A percentile compares a stretch with the other conserved stretches of the same genome.
phyloP scores from a whole-genome alignment of 1,140 invertebrate genomes.

The Meloidogyne chitwoodi region DNA sequence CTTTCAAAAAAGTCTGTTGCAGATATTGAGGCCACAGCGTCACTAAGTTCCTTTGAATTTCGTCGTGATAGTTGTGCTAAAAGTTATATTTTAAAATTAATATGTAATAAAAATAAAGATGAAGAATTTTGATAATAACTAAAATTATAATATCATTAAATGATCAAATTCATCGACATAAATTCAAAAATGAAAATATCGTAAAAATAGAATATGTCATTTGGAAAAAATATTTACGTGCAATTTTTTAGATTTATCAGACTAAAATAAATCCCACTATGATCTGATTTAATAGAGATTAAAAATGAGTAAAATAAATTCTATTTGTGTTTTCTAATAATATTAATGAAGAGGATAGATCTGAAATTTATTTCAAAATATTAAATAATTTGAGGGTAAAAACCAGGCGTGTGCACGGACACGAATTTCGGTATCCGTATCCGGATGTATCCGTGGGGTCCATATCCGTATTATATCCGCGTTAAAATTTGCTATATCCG shows the following conservation, averaged over 20 bases:
- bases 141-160: not conserved
- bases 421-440: no score
- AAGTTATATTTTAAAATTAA: not conserved
- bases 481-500: no score
- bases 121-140: not conserved
- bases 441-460: no score
- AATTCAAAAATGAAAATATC: not conserved
- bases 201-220: not conserved
- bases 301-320: not conserved
- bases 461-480: no score
- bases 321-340: not conserved
- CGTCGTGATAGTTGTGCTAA: not conserved
- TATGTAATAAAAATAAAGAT: not conserved
- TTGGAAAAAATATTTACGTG: no score
- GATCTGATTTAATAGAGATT: not conserved
- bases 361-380: not conserved
- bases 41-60: not conserved
- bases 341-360: not conserved
- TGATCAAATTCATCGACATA: not conserved
- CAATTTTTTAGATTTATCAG: not conserved
- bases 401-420: no score
- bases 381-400: not conserved
- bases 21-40: conserved; percentile 1
- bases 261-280: no score
- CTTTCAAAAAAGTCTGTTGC: conserved; percentile 40